Evolutionary conservation across 2,113 vertebrate genomes (phyloP).

Genomic region (Leptodactylus fuscus): DNA sequence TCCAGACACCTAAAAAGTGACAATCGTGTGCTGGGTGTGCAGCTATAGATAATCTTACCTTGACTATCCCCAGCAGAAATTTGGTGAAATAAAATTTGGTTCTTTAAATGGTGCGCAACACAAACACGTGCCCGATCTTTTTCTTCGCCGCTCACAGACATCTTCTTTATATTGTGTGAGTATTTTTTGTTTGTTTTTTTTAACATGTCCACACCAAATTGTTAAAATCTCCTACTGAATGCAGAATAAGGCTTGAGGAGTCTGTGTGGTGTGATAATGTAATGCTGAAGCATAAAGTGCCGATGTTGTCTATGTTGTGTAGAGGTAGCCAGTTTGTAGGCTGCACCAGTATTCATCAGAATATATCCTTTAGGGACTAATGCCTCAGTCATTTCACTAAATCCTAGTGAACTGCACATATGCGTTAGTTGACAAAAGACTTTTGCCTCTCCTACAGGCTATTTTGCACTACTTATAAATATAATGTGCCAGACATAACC

Average conservation of each 20-base stretch:
- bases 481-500: background rate
- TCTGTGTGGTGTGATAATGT: background rate
- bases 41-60: background rate
- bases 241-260: conserved; percentile 27
- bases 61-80: background rate
- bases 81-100: conserved; percentile 34
- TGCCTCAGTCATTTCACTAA: background rate
- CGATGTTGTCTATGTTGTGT: background rate
- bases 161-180: background rate
- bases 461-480: background rate
- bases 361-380: background rate
- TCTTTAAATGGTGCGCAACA: background rate
- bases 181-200: too few relatives aligned
- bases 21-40: background rate
- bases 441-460: background rate
- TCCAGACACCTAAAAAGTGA: background rate
- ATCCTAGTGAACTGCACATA: background rate
- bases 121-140: background rate
- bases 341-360: conserved; percentile 12
- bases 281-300: background rate
- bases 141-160: background rate
- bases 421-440: background rate
- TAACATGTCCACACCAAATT: background rate
- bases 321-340: conserved; percentile 13
- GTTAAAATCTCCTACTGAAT: background rate